Evolutionary conservation across 1,140 invertebrate genomes (phyloP).

Genomic region (Drosophila kurseongensis): DNA sequence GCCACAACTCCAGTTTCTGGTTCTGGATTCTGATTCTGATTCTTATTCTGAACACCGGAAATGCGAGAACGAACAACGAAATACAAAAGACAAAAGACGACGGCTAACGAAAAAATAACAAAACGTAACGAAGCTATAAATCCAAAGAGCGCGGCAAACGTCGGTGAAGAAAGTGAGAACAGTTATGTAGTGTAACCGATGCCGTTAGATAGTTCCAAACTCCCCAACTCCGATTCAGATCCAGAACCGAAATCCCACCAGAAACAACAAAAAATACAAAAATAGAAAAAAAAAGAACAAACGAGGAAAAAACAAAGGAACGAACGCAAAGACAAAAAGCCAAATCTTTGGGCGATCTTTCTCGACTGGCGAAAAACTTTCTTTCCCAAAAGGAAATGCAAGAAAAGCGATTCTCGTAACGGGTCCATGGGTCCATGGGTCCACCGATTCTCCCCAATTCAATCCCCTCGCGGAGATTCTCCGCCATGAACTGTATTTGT

Average conservation of each 20-base stretch:
- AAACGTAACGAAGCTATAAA: constrained; percentile 55
- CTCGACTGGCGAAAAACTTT: constrained; percentile 50
- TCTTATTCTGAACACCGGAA: constrained; percentile 66
- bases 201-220: constrained; percentile 74
- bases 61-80: constrained; percentile 49
- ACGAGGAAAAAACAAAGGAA: constrained; percentile 10
- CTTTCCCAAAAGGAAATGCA: constrained; percentile 50
- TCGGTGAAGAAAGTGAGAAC: constrained; percentile 79
- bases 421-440: constrained; percentile 8
- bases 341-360: constrained; percentile 39
- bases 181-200: constrained; percentile 84
- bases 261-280: constrained; percentile 18
- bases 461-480: not conserved
- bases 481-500: constrained; percentile 51
- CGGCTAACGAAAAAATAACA: not conserved
- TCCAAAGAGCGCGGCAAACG: constrained; percentile 51
- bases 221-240: constrained; percentile 20
- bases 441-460: not conserved
- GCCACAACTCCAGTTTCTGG: constrained; percentile 1
- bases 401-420: constrained; percentile 55
- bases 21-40: constrained; percentile 38
- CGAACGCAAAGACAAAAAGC: constrained; percentile 14
- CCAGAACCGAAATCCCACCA: constrained; percentile 45
- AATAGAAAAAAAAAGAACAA: constrained; percentile 37
- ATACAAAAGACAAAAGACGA: constrained; percentile 37